Conservation (phyloP, 2,113 vertebrate genomes). For the Egretta garzetta region DNA sequence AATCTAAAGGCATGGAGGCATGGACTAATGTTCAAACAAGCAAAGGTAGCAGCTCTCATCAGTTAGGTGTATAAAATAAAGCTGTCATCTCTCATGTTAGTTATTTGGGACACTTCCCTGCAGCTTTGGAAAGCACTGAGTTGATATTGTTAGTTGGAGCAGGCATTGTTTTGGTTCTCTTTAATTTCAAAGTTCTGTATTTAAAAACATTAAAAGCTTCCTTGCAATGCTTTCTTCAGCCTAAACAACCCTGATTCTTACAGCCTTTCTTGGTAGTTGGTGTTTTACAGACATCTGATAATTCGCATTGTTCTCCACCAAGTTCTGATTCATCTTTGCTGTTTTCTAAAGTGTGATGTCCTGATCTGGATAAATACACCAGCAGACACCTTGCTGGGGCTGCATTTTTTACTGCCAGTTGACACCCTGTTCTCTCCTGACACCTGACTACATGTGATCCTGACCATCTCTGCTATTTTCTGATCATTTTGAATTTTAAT, state of each 20-base stretch:
- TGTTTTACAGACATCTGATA: neutral
- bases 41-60: neutral
- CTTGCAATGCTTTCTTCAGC: neutral
- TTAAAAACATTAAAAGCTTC: neutral
- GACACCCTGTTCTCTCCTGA: neutral
- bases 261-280: neutral
- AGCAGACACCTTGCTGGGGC: neutral
- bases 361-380: neutral
- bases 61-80: neutral
- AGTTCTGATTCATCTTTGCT: neutral
- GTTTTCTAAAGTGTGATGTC: neutral
- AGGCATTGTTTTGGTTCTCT: neutral
- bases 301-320: neutral
- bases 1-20: neutral
- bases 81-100: neutral
- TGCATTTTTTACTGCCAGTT: neutral
- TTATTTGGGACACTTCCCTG: neutral
- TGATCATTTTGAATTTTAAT: neutral
- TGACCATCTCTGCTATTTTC: neutral
- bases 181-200: neutral
- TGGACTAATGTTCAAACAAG: accelerated
- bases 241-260: neutral
- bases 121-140: neutral
- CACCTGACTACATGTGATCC: neutral
- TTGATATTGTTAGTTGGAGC: neutral